phyloP scores from a whole-genome alignment of 2,888 invertebrate genomes.

The Thymelicus sylvestris region DNA sequence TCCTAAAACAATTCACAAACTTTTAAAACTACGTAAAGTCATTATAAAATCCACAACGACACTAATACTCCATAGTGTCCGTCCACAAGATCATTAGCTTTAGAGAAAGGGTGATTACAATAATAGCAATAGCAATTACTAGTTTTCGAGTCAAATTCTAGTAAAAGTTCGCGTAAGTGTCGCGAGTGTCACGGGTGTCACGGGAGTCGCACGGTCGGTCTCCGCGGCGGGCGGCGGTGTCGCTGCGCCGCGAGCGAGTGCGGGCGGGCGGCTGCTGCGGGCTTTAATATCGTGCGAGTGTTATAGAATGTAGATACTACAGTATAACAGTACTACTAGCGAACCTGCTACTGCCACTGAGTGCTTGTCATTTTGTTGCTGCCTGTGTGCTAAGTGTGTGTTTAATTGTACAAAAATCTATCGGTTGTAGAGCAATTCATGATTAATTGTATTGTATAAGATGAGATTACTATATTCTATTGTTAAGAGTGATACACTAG shows the following conservation, averaged over 20 bases:
- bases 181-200: conserved; percentile 21
- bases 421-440: too few species aligned
- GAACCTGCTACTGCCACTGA: neutral
- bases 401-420: too few species aligned
- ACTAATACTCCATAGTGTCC: too few species aligned
- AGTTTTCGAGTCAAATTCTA: neutral
- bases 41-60: neutral
- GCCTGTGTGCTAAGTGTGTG: too few species aligned
- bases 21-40: neutral
- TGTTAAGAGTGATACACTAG: too few species aligned
- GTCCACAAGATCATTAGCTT: neutral
- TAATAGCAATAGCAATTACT: neutral
- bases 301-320: too few species aligned
- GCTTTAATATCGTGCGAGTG: conserved; percentile 14
- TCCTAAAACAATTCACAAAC: neutral
- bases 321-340: neutral
- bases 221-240: conserved; percentile 65
- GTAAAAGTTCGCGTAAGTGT: conserved; percentile 8
- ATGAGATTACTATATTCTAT: too few species aligned
- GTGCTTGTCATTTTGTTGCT: neutral
- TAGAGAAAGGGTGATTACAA: neutral
- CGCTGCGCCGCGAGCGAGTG: conserved; percentile 67
- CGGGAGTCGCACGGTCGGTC: conserved; percentile 47
- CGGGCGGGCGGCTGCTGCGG: conserved; percentile 37
- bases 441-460: too few species aligned